A percentile compares a stretch with the other conserved stretches of the same genome.
Conservation (phyloP, 2,888 invertebrate species). For the Yponomeuta cagnagella region DNA sequence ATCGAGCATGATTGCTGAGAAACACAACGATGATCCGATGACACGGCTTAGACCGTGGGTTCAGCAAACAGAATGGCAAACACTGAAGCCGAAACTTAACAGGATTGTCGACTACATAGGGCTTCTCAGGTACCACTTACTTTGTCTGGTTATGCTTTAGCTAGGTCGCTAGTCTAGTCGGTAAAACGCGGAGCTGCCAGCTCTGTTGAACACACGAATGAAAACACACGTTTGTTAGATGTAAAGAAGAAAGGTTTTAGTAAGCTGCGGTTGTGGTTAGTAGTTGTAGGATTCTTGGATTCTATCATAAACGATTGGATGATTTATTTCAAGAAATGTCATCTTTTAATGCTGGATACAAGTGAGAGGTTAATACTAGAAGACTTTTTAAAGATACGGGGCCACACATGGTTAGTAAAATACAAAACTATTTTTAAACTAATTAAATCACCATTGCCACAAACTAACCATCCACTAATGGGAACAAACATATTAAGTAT, state of each 20-base stretch:
- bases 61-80: neutral
- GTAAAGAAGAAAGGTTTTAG: neutral
- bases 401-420: too few relatives aligned
- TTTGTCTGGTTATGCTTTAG: conserved; percentile 6
- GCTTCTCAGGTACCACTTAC: conserved; percentile 8
- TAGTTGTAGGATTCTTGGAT: neutral
- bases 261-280: neutral
- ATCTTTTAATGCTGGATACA: too few relatives aligned
- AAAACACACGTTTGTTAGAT: conserved; percentile 3
- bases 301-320: too few relatives aligned
- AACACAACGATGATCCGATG: neutral
- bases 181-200: neutral
- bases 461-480: too few relatives aligned
- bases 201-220: conserved; percentile 5
- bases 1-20: neutral
- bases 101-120: neutral
- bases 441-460: too few relatives aligned
- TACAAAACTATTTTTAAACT: too few relatives aligned
- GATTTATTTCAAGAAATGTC: too few relatives aligned
- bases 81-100: conserved; percentile 4
- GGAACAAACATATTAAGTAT: too few relatives aligned
- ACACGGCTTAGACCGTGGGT: neutral
- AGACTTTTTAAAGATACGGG: too few relatives aligned
- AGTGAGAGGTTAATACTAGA: too few relatives aligned
- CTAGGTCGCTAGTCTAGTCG: neutral